Conservation (phyloP, 2,888 invertebrate genomes). For the Amblyjoppa fuscipennis region DNA sequence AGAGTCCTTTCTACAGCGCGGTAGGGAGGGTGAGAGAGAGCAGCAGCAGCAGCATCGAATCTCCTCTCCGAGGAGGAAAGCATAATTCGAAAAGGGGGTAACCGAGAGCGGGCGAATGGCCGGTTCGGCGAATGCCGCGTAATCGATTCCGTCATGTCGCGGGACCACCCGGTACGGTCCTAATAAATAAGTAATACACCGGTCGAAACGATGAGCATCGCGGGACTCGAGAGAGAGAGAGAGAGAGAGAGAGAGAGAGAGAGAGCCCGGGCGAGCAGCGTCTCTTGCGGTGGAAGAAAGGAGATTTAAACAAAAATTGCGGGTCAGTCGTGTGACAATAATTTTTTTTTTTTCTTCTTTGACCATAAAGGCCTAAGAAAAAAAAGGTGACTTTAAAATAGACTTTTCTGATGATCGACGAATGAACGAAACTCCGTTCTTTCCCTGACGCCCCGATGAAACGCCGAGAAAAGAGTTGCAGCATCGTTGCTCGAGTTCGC, state of each 20-base stretch:
- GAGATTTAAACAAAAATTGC: neutral
- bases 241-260: slow-evolving; percentile 50
- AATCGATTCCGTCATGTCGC: slow-evolving; percentile 85
- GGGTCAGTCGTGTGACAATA: neutral
- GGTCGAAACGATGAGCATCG: slow-evolving; percentile 77
- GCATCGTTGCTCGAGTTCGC: neutral
- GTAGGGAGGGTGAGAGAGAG: slow-evolving; percentile 49
- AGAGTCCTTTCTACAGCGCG: slow-evolving; percentile 18
- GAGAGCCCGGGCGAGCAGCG: slow-evolving; percentile 8
- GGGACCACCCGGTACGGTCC: slow-evolving; percentile 84
- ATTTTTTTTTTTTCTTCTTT: too few species aligned
- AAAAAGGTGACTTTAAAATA: too few species aligned
- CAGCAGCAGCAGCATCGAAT: slow-evolving; percentile 35
- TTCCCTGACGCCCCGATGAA: neutral
- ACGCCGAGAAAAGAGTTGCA: neutral
- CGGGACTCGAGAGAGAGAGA: slow-evolving; percentile 41
- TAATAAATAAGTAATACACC: slow-evolving; percentile 85
- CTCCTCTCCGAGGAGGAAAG: slow-evolving; percentile 74
- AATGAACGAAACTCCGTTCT: neutral
- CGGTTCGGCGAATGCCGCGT: slow-evolving; percentile 84
- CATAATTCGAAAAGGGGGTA: slow-evolving; percentile 79
- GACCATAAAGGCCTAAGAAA: too few species aligned
- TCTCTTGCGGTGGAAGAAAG: neutral
- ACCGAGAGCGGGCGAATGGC: slow-evolving; percentile 65
- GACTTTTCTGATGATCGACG: neutral